phyloP scores from a whole-genome alignment of 2,113 vertebrate genomes.

The human (Homo sapiens) region DNA sequence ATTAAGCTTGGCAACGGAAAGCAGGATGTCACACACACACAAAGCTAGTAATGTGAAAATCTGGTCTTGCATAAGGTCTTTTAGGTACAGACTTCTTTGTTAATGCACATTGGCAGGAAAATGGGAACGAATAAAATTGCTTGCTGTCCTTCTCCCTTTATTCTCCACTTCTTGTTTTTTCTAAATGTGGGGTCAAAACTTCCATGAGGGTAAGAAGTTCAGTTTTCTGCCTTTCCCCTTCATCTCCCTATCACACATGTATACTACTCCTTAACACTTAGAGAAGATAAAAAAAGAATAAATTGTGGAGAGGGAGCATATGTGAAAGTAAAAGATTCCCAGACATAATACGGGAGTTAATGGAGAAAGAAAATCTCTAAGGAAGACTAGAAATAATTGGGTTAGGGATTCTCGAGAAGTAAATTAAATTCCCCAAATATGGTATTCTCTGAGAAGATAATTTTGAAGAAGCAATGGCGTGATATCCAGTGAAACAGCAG shows the following conservation, averaged over 20 bases:
- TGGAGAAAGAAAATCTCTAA: background rate
- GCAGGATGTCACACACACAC: background rate
- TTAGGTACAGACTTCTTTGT: background rate
- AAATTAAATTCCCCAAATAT: background rate
- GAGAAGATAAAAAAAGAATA: background rate
- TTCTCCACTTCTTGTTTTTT: background rate
- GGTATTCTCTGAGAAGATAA: background rate
- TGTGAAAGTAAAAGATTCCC: background rate
- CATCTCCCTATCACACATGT: background rate
- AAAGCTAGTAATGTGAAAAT: background rate
- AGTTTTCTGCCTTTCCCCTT: background rate
- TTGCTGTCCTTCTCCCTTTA: background rate
- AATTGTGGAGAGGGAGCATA: background rate
- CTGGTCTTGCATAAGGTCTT: background rate
- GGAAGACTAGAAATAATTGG: background rate
- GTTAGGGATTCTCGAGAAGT: constrained; percentile 1
- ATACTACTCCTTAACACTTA: background rate
- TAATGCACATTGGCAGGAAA: background rate
- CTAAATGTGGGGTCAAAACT: background rate
- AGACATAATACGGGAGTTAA: background rate
- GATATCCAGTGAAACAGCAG: background rate
- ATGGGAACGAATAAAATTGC: background rate
- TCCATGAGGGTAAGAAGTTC: background rate
- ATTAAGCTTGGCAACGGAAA: background rate
- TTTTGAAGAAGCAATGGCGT: background rate